Base-by-base conservation (phyloP, 2,113 vertebrate genomes). In the Forbesichthys agassizii region DNA sequence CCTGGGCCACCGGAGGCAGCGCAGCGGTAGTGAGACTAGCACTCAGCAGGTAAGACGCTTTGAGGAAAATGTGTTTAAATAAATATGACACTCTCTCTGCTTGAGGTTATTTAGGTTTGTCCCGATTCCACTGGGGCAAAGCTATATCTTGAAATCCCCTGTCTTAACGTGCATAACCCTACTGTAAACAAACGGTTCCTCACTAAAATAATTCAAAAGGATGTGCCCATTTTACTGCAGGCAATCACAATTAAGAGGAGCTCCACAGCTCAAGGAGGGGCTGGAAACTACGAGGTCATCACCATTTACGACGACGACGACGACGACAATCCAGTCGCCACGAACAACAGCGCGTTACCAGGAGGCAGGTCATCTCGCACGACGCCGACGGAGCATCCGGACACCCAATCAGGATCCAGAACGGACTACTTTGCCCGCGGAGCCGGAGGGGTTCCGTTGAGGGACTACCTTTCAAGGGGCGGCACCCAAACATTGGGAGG, bases 401-500 rank as follows among this genome's bases (percentile, higher is more conserved):
- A 90, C 61, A 46, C 80, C 14, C 79, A 81, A 36, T 88, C 91
- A 2, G 84, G 74, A 2, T 91, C 92, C 69, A 89, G 87, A 60
- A 74, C 84, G 4, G 90, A 88, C 83, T 96, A 95, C 71, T 83
- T 89, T 81, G 93, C 96, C 2, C 93, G 96, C 63, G 95, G 97
- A 52, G 86, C 87, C 4, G 48, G 62, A 0, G 53, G 73, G 0
- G 11, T 48, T 60, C 16, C 83, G 0, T 83, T 82, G 64, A 72
- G 83, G 71, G 91, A 88, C 77, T 95, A 94, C 73, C 81, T 89
- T 79, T 92, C 95, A 5, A 94, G 96, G 68, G 95, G 95, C 5
- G 88, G 91, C 67, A 83, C 92, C 2, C 85, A 88, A 54, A 89
- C 88, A 10, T 66, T 75, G 77, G 84, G 88, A n/a, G 84, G 88